Evolutionary conservation across 2,888 invertebrate genomes (phyloP).

Genomic region (Saturnia japonica): DNA sequence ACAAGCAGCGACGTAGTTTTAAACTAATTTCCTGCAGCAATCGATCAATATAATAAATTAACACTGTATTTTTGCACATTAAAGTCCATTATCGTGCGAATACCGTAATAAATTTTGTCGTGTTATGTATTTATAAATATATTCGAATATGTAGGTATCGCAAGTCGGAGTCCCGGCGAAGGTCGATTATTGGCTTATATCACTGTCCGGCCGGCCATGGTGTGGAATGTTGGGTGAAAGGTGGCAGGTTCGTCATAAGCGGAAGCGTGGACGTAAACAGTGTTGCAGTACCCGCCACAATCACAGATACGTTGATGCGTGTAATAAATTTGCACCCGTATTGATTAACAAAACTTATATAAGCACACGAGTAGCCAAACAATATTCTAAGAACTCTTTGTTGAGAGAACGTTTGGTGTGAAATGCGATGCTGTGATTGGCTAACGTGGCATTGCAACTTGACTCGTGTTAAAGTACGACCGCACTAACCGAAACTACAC

Average conservation of each 20-base stretch:
- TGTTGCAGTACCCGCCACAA: neutral
- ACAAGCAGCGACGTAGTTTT: neutral
- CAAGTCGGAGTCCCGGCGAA: slow-evolving; percentile 40
- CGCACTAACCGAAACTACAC: no score
- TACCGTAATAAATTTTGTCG: neutral
- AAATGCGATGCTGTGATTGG: no score
- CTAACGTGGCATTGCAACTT: no score
- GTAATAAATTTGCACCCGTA: no score
- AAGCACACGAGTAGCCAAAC: no score
- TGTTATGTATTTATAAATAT: neutral
- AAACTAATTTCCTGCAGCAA: slow-evolving; percentile 8
- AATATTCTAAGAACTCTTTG: no score
- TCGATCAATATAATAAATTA: neutral
- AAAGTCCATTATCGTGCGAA: neutral
- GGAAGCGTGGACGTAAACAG: slow-evolving; percentile 32
- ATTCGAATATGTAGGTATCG: slow-evolving; percentile 1
- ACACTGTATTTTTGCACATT: neutral
- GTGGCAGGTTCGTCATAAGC: slow-evolving; percentile 34
- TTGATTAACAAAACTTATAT: no score
- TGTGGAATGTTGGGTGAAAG: slow-evolving; percentile 61
- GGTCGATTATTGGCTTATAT: slow-evolving; percentile 45
- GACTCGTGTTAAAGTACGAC: no score
- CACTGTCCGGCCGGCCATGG: slow-evolving; percentile 57
- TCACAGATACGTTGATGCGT: neutral
- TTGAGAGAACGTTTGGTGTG: no score